phyloP scores from a whole-genome alignment of 2,797 vertebrate genomes.

The Gorsachius magnificus region DNA sequence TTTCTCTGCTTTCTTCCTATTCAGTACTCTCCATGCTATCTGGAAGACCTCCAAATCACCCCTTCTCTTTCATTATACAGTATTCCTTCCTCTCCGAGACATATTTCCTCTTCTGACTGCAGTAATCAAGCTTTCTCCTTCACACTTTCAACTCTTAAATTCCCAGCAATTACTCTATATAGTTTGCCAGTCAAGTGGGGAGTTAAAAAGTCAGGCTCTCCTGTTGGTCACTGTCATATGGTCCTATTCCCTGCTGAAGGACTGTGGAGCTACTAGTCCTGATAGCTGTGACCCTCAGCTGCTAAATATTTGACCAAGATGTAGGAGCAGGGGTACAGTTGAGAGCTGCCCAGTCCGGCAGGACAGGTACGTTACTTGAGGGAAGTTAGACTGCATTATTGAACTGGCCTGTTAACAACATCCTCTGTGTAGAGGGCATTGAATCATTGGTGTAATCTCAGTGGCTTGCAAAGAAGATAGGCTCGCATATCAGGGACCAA shows the following conservation, averaged over 20 bases:
- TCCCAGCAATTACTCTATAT: fast-evolving
- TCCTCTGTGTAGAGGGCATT: fast-evolving
- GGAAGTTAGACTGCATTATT: neutral
- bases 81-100: neutral
- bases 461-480: neutral
- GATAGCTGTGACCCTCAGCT: neutral
- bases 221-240: neutral
- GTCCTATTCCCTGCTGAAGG: neutral
- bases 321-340: neutral
- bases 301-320: neutral
- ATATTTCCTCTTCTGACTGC: neutral
- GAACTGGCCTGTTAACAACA: neutral
- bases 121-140: neutral
- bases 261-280: neutral
- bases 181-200: neutral
- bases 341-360: neutral
- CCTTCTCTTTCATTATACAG: neutral
- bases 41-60: neutral
- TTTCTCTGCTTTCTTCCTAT: neutral
- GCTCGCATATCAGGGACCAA: neutral
- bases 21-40: neutral
- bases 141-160: neutral
- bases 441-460: neutral
- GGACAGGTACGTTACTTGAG: no score
- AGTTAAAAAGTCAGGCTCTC: neutral